A percentile compares a stretch with the other conserved stretches of the same genome.
Conservation (phyloP, 2,797 vertebrate genomes). For the Denticeps clupeoides region DNA sequence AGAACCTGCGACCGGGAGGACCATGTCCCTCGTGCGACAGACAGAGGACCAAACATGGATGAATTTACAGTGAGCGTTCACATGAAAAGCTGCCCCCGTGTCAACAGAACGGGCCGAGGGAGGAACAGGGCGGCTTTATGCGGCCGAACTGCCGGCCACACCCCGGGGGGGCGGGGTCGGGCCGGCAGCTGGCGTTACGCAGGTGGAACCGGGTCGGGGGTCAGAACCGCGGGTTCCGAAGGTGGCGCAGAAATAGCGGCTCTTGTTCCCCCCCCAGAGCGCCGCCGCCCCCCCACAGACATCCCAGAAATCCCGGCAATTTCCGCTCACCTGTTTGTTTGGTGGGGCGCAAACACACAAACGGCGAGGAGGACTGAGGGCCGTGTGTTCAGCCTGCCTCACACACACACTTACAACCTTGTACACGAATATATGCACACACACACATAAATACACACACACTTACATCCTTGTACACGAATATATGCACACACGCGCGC, state of each 20-base stretch:
- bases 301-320: slow-evolving; percentile 69
- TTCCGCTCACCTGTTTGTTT: slow-evolving; percentile 68
- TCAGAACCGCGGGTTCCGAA: slow-evolving; percentile 13
- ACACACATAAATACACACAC: neutral
- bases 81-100: too few relatives aligned
- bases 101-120: too few relatives aligned
- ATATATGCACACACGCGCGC: neutral
- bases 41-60: too few relatives aligned
- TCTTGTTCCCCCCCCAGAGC: slow-evolving; percentile 44
- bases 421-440: neutral
- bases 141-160: too few relatives aligned
- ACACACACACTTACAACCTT: neutral
- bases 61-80: too few relatives aligned
- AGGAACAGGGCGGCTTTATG: too few relatives aligned
- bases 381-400: slow-evolving; percentile 40
- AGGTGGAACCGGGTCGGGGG: slow-evolving; percentile 24
- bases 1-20: too few relatives aligned
- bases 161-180: too few relatives aligned
- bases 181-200: too few relatives aligned
- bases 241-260: slow-evolving; percentile 52
- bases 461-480: neutral
- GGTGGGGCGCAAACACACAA: slow-evolving; percentile 29
- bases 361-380: slow-evolving; percentile 41
- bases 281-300: slow-evolving; percentile 59
- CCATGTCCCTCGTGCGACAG: too few relatives aligned